These are phyloP conservation scores for Murina feae DNA, from an alignment of 2,113 vertebrate genomes.

Conservation along the genomic window DNA sequence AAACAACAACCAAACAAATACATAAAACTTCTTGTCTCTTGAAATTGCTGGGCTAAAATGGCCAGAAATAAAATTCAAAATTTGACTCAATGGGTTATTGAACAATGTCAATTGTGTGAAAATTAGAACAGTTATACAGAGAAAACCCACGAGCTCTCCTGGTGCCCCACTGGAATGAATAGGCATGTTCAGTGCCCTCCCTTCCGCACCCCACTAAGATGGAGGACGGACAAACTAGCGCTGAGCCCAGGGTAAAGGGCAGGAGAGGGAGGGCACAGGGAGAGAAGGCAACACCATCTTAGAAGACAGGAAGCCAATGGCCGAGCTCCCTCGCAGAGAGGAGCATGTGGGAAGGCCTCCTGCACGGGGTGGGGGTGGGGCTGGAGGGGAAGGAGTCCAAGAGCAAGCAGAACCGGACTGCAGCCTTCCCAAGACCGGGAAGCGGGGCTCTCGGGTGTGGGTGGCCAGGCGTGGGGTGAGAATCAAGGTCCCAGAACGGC, in stretches of 20 bases:
- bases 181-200: background rate
- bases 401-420: background rate
- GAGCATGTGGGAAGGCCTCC: too few relatives aligned
- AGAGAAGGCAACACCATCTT: too few relatives aligned
- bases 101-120: background rate
- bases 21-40: background rate
- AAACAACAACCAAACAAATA: background rate
- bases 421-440: background rate
- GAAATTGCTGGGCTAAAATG: background rate
- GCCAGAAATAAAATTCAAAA: background rate
- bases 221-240: background rate
- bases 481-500: background rate
- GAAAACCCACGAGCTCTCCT: background rate
- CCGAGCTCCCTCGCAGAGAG: background rate
- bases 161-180: fast-evolving
- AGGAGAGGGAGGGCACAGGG: too few relatives aligned
- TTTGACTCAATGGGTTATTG: background rate
- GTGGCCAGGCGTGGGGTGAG: background rate
- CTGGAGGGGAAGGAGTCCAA: too few relatives aligned
- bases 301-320: background rate
- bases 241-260: background rate
- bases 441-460: fast-evolving
- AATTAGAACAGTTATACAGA: background rate
- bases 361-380: too few relatives aligned
- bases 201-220: background rate